Conservation (phyloP, 2,888 invertebrate genomes). For the Scaptomyza cyrtandrae region DNA sequence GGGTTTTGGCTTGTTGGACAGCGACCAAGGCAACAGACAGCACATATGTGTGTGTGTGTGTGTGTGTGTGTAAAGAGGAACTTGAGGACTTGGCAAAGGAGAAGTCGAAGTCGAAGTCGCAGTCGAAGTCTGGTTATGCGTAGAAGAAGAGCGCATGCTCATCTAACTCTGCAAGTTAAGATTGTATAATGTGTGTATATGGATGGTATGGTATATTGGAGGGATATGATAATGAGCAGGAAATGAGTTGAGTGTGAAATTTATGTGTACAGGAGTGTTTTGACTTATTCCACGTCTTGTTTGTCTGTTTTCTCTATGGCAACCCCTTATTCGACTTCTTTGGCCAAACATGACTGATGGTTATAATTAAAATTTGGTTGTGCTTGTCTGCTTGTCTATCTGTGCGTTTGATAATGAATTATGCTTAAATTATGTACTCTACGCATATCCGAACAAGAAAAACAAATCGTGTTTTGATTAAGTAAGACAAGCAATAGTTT, state of each 20-base stretch:
- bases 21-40: not conserved
- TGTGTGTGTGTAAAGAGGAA: not conserved
- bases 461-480: slow-evolving; percentile 59
- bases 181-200: slow-evolving; percentile 57
- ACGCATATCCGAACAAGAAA: slow-evolving; percentile 37
- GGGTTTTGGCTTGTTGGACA: slow-evolving; percentile 75
- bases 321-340: slow-evolving; percentile 30
- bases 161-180: slow-evolving; percentile 47
- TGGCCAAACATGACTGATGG: slow-evolving; percentile 65
- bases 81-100: slow-evolving; percentile 1
- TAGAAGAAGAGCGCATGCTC: slow-evolving; percentile 52
- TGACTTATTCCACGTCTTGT: slow-evolving; percentile 21
- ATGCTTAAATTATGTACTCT: slow-evolving; percentile 56
- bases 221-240: slow-evolving; percentile 77
- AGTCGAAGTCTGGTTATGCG: slow-evolving; percentile 29
- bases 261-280: slow-evolving; percentile 76
- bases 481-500: slow-evolving; percentile 22
- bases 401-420: slow-evolving; percentile 36
- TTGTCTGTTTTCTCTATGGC: slow-evolving; percentile 3
- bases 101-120: not conserved
- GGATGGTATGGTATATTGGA: slow-evolving; percentile 12
- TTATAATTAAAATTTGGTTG: slow-evolving; percentile 66
- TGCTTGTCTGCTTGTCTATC: slow-evolving; percentile 5
- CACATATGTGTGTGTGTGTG: not conserved
- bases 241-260: slow-evolving; percentile 80